Evolutionary conservation across 2,113 vertebrate species (phyloP).

Genomic region (Bos taurus): ARS-UCD2.0 NC_037338.1:1433501-1434000

Average conservation of each 20-base stretch:
- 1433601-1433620: not conserved
- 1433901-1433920: not conserved
- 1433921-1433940: not conserved
- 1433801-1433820: not conserved
- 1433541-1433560: not conserved
- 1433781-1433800: not conserved
- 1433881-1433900: not conserved
- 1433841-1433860: not conserved
- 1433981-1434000: not conserved
- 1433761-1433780: not conserved
- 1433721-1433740: not conserved
- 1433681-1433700: not conserved
- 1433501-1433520: not conserved
- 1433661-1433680: not conserved
- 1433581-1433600: not conserved
- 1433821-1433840: not conserved
- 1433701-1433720: not conserved
- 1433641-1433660: not conserved
- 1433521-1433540: not conserved
- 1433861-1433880: not conserved
- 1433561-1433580: not conserved
- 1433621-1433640: not conserved
- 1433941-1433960: not conserved
- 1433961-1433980: not conserved
- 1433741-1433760: not conserved